Evolutionary conservation across 2,888 invertebrate species (phyloP), one percentile per base, ranked within the genome.

Genomic region (Auanema sp.): DNA sequence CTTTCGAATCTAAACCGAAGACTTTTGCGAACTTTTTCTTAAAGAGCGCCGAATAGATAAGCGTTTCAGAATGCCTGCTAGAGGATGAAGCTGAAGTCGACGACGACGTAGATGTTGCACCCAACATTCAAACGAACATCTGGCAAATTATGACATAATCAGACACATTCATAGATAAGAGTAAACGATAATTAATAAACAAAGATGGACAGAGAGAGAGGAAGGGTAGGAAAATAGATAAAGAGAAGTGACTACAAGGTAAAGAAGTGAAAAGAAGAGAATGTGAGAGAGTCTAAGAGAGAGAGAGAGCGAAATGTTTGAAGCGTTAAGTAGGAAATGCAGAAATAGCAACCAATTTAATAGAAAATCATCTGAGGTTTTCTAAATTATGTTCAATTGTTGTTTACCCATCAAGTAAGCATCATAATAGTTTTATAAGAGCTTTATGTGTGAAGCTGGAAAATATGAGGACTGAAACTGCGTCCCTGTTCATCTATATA

Each of bases 1-100:
- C 57, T 16, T 58, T 61, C 14, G 51, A 16, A n/a, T 65, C 61
- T 18, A 62, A 50, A 24, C 66, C 66, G 52, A 62, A 66, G 16
- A 60, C 62, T 18, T 50, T 58, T 24, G 59, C 58, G 41, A 66
- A 59, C 47, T 66, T 66, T 44, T 58, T 62, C 62, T 66, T 63
- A 44, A 62, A 60, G 25, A 63, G 42, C 24, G 58, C 52, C 41
- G 65, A 50, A 33, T 61, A 62, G 61, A 65, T 62, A 41, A 61
- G 53, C 16, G 44, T 40, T 14, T 61, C 58, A 40, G 49, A 44
- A 49, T 33, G 33, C 33, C 33, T 33, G 33, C 33, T 33, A 33
- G 33, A 33, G 33, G 33, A 33, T 33, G 33, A 33, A 33, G 33
- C 33, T 33, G 33, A 16, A 21, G 16, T 18, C 41, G 47, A 10